These are phyloP conservation scores for Crypturellus tataupa DNA, from an alignment of 2,797 vertebrate genomes.

Conservation along the genomic window DNA sequence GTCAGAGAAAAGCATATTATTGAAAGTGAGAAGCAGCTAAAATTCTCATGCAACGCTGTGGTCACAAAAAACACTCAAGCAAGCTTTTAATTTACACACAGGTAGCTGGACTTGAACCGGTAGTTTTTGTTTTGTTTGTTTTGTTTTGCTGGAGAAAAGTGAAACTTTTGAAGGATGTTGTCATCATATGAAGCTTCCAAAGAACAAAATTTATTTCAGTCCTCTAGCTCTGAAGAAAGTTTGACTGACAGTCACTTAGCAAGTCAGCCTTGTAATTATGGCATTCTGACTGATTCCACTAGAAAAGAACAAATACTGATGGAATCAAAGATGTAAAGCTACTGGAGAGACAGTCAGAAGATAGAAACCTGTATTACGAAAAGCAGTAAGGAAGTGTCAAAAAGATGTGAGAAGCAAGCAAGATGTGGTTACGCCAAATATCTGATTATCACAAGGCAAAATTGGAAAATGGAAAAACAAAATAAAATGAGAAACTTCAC, in stretches of 20 bases:
- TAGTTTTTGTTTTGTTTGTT: not conserved
- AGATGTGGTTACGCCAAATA: not conserved
- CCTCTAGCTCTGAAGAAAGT: not conserved
- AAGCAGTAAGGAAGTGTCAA: slow-evolving; percentile 27
- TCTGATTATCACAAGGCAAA: slow-evolving; percentile 1
- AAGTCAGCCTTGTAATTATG: slow-evolving; percentile 19
- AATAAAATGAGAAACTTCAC: not conserved
- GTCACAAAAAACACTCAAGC: not conserved
- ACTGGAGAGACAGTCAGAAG: slow-evolving; percentile 7
- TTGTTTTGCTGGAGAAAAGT: not conserved
- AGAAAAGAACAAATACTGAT: slow-evolving; percentile 44
- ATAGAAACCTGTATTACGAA: slow-evolving; percentile 30
- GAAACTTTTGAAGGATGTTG: slow-evolving; percentile 35
- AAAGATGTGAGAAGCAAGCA: not conserved
- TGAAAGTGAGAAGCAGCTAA: not conserved
- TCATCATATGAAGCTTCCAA: not conserved
- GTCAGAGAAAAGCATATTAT: not conserved
- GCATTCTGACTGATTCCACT: slow-evolving; percentile 46
- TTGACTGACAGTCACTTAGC: slow-evolving; percentile 56
- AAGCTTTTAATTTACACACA: not conserved
- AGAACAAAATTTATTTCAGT: slow-evolving; percentile 33
- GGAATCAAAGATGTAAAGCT: slow-evolving; percentile 51
- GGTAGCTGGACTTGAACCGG: not conserved
- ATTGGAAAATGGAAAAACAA: slow-evolving; percentile 18
- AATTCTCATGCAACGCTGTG: not conserved